Percentiles rank a stretch among this genome's conserved stretches.
These are phyloP conservation scores for Drosophila helvetica DNA, from an alignment of 2,888 invertebrate genomes.

Conservation along the genomic window DNA sequence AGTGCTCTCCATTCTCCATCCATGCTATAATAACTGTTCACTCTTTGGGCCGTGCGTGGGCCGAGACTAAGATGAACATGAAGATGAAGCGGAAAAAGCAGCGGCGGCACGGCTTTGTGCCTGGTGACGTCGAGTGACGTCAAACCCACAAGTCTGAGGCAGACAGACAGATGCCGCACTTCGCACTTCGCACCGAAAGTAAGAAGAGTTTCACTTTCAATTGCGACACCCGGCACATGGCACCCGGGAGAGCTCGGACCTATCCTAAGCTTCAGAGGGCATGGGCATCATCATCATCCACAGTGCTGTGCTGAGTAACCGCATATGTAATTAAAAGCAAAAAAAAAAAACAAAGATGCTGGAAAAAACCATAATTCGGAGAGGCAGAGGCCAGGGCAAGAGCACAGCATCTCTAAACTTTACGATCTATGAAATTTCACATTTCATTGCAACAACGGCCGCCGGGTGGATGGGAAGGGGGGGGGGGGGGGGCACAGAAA, in stretches of 20 bases:
- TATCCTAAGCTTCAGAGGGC: conserved; percentile 42
- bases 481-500: conserved; percentile 21
- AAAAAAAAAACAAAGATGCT: conserved; percentile 36
- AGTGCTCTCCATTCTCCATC: conserved; percentile 11
- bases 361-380: conserved; percentile 46
- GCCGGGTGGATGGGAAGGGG: too few species aligned
- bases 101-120: background rate
- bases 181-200: conserved; percentile 53
- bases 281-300: conserved; percentile 2
- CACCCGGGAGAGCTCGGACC: conserved; percentile 14
- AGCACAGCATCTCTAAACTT: conserved; percentile 65
- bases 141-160: conserved; percentile 50
- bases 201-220: conserved; percentile 75
- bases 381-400: conserved; percentile 35
- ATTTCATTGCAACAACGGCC: conserved; percentile 63
- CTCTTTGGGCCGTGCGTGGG: conserved; percentile 19
- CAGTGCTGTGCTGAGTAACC: conserved; percentile 43
- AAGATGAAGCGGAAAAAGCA: conserved; percentile 7
- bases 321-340: conserved; percentile 61
- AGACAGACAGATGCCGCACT: conserved; percentile 6
- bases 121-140: conserved; percentile 18
- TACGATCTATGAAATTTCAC: conserved; percentile 76
- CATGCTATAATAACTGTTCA: conserved; percentile 25
- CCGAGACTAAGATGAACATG: background rate
- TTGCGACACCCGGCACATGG: conserved; percentile 64